Base-by-base conservation (phyloP, 2,888 invertebrate genomes). In the Ichneumoninae sp. region DNA sequence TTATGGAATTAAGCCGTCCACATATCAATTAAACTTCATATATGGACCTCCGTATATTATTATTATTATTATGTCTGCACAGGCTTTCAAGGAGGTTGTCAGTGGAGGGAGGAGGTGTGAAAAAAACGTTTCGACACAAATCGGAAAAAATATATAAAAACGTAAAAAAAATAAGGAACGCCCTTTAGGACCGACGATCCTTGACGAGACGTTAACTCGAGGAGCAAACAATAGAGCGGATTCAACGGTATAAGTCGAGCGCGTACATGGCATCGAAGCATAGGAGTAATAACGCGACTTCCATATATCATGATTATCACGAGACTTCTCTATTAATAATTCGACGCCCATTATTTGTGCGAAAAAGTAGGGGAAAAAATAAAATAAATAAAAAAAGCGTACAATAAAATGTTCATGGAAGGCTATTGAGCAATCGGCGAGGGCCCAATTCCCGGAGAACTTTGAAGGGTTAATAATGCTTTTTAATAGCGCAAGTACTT, bases 401-500 rank as follows among this genome's bases (percentile, higher is more conserved):
- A 8, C 19, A 22, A 54, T 22, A 22, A 54, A 22, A 22, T 54
- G 3, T 54, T 54, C 22, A 54, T 22, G 22, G 22, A 22, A 19
- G 19, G 3, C 8, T 22, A 22, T 54, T 22, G 54, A 54, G 54
- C n/a, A 22, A 54, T 54, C 22, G 22, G 19, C 8, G 8, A 22
- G 22, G 7, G 6, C 19, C 13, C 13, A 26, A 60, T 16, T 60
- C 5, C 13, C 13, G 5, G 30, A 4, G 30, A 60, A 30, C 60
- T 1, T 47, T 30, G 47, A 47, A 52, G 52, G 52, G 4, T 52
- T 19, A 70, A 70, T 33, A 30, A 26, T 26, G 30, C 30, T 74
- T 69, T 22, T 60, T 47, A 73, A 60, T 63, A 22, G 19, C 50
- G 13, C 75, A 36, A 47, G 22, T 36, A 26, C 5, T 22, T 65